Base-by-base conservation (phyloP, 1,140 invertebrate genomes). In the Brachionus angularis region DNA sequence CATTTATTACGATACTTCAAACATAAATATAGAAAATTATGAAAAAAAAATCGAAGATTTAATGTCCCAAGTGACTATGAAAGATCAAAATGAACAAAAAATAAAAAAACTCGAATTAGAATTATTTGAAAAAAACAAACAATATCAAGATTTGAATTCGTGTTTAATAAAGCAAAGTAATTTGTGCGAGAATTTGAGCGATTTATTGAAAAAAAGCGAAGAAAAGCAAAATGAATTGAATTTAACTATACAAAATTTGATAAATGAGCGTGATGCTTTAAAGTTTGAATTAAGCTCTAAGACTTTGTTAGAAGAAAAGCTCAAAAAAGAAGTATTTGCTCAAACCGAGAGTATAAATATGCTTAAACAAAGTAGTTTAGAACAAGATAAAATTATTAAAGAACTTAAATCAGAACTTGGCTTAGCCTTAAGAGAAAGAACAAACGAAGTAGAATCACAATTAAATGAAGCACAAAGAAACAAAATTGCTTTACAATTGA, bases 1-100 rank as follows among this genome's bases (percentile, higher is more conserved):
- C n/a, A 36, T 58, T 21, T 58, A 58, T 18, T 58, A 58, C 10
- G 53, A 58, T 25, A 58, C 53, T 23, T 58, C 53, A 39, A 58
- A 36, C 10, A 23, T 58, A 12, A 25, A 3, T 12, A 21, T 5
- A 12, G 53, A 58, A 14, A 31, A 58, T 39, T 58, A 58, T 23
- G 53, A 58, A 58, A 58, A 58, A 58, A 58, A 39, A 58, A 58
- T 58, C 23, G 53, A 58, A 39, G 53, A 58, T 0, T 23, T 58
- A 8, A 23, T 58, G n/a, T 39, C 21, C n/a, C 53, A 58, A 33
- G 10, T 58, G 7, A 36, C 4, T 39, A 8, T 36, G 8, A 58
- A 58, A 23, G 53, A 58, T 39, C 33, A 39, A 12, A 58, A 58
- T 39, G 53, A 58, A 58, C 34, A 58, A 39, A 21, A 39, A n/a